These are phyloP conservation scores for Yponomeuta malinellus DNA, from an alignment of 2,888 invertebrate species.

Conservation along the genomic window DNA sequence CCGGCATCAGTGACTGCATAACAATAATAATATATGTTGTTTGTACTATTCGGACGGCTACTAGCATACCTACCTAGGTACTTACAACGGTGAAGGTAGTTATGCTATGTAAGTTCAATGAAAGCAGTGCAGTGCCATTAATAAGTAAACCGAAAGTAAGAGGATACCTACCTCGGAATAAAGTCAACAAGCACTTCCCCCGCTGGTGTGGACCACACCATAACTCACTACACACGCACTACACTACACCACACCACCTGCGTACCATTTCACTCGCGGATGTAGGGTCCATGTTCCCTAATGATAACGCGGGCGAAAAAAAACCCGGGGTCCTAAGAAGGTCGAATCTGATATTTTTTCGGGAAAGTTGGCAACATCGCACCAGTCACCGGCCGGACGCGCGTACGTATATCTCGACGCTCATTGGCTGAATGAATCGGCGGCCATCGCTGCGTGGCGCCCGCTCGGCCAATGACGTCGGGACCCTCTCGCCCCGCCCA, in stretches of 20 bases:
- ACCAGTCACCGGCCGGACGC: slow-evolving; percentile 60
- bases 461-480: slow-evolving; percentile 62
- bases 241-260: slow-evolving; percentile 56
- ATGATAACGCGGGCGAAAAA: slow-evolving; percentile 74
- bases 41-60: too few species aligned
- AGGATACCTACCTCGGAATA: slow-evolving; percentile 55
- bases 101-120: neutral
- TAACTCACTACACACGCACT: slow-evolving; percentile 55
- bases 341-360: slow-evolving; percentile 74
- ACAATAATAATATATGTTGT: too few species aligned
- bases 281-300: slow-evolving; percentile 64
- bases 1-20: too few species aligned
- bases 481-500: slow-evolving; percentile 74
- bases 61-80: too few species aligned
- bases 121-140: neutral
- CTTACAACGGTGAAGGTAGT: too few species aligned
- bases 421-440: slow-evolving; percentile 71
- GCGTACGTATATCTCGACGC: slow-evolving; percentile 68
- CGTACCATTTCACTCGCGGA: slow-evolving; percentile 64
- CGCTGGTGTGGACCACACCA: slow-evolving; percentile 71
- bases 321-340: slow-evolving; percentile 74
- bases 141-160: neutral
- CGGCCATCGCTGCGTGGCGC: slow-evolving; percentile 64
- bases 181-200: slow-evolving; percentile 70
- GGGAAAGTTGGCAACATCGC: slow-evolving; percentile 73